A percentile compares a stretch with the other conserved stretches of the same genome.
Conservation (phyloP, 2,888 invertebrate species). For the Halictus quadricinctus region DNA sequence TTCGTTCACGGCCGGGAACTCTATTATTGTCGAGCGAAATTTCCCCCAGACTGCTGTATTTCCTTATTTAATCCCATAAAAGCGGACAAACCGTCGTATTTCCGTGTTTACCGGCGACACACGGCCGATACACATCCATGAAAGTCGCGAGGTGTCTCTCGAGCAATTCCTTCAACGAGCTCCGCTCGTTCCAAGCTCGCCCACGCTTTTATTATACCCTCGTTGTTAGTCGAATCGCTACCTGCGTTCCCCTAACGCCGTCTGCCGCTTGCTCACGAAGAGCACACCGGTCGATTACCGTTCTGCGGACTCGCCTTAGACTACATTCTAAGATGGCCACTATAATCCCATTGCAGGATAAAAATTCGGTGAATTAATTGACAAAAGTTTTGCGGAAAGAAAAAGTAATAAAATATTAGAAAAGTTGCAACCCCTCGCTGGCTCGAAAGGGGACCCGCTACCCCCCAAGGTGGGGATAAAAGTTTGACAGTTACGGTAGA, state of each 20-base stretch:
- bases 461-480: no score
- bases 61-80: constrained; percentile 22
- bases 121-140: neutral
- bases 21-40: constrained; percentile 8
- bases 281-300: neutral
- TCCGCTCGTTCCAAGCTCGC: neutral
- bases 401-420: no score
- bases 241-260: neutral
- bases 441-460: no score
- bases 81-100: neutral
- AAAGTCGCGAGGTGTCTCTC: constrained; percentile 7
- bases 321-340: neutral
- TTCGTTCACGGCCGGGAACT: neutral
- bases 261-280: neutral
- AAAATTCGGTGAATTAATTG: no score
- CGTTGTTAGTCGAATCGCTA: constrained; percentile 17
- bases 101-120: constrained; percentile 12
- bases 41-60: neutral
- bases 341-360: no score
- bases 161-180: constrained; percentile 20
- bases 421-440: no score
- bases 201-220: constrained; percentile 16
- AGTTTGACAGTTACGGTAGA: no score
- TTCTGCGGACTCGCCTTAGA: neutral
- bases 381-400: no score